phyloP scores from a whole-genome alignment of 2,797 vertebrate species.

The Gadopsis marmoratus region DNA sequence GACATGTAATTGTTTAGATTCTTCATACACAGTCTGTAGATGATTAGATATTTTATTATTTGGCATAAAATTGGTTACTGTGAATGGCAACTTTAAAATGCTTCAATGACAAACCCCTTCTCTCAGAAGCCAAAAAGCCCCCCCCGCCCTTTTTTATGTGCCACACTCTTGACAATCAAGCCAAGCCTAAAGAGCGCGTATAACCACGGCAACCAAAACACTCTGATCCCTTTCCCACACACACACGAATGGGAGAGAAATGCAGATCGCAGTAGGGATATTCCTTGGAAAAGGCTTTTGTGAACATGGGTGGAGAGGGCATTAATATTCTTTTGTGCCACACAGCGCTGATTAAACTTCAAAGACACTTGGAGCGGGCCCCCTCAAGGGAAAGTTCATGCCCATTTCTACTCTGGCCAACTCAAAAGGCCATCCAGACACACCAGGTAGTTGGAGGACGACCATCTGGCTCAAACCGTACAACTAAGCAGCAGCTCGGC shows the following conservation, averaged over 20 bases:
- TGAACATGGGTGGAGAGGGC: constrained; percentile 61
- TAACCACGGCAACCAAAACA: constrained; percentile 78
- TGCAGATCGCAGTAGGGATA: constrained; percentile 56
- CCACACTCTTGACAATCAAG: constrained; percentile 62
- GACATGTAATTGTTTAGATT: not conserved
- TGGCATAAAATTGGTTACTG: not conserved
- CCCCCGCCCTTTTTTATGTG: not conserved
- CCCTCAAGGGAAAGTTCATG: constrained; percentile 31
- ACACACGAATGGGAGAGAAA: constrained; percentile 52
- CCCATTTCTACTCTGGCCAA: constrained; percentile 37
- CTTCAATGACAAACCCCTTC: too few relatives aligned
- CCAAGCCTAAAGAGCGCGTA: constrained; percentile 69
- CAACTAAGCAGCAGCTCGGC: constrained; percentile 22
- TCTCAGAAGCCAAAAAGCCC: not conserved
- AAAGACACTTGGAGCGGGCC: constrained; percentile 54
- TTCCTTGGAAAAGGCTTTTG: constrained; percentile 69
- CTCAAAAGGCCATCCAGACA: constrained; percentile 48
- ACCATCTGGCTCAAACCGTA: constrained; percentile 57
- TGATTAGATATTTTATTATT: not conserved
- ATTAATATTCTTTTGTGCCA: constrained; percentile 83
- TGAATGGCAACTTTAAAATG: not conserved
- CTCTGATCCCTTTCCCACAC: constrained; percentile 65
- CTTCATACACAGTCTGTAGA: not conserved
- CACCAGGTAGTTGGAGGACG: constrained; percentile 28
- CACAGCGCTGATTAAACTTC: constrained; percentile 64